Evolutionary conservation across 1,140 invertebrate genomes (phyloP).

Genomic region (Drosophila fuyamai): DNA sequence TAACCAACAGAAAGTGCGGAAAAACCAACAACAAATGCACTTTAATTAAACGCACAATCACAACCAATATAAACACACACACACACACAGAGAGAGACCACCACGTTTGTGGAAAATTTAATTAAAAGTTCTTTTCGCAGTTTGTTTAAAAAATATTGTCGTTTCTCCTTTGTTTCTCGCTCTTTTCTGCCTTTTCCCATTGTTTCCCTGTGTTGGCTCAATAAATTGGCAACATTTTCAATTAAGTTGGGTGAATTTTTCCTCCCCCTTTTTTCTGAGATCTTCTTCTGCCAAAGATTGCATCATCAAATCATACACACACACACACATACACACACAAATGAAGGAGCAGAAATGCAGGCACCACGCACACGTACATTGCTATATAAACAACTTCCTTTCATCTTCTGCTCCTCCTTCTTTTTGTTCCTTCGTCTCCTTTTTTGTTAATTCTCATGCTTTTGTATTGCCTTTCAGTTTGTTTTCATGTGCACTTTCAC

Average conservation of each 20-base stretch:
- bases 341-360: slow-evolving; percentile 5
- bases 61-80: slow-evolving; percentile 17
- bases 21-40: slow-evolving; percentile 24
- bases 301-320: slow-evolving; percentile 24
- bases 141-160: slow-evolving; percentile 22
- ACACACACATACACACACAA: not conserved
- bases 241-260: slow-evolving; percentile 27
- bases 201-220: slow-evolving; percentile 7
- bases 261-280: not conserved
- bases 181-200: not conserved
- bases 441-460: not conserved
- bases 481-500: slow-evolving; percentile 39
- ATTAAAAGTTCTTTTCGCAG: slow-evolving; percentile 44
- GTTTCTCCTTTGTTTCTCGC: not conserved
- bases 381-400: not conserved
- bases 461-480: slow-evolving; percentile 5
- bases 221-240: slow-evolving; percentile 46
- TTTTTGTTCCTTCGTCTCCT: not conserved
- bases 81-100: not conserved
- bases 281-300: slow-evolving; percentile 13
- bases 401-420: slow-evolving; percentile 3
- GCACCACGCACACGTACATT: not conserved
- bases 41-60: slow-evolving; percentile 53
- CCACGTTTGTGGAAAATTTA: slow-evolving; percentile 21
- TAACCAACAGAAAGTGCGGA: not conserved